A percentile compares a stretch with the other conserved stretches of the same genome.
Conservation (phyloP, 2,888 invertebrate genomes). For the Cactoblastis cactorum region DNA sequence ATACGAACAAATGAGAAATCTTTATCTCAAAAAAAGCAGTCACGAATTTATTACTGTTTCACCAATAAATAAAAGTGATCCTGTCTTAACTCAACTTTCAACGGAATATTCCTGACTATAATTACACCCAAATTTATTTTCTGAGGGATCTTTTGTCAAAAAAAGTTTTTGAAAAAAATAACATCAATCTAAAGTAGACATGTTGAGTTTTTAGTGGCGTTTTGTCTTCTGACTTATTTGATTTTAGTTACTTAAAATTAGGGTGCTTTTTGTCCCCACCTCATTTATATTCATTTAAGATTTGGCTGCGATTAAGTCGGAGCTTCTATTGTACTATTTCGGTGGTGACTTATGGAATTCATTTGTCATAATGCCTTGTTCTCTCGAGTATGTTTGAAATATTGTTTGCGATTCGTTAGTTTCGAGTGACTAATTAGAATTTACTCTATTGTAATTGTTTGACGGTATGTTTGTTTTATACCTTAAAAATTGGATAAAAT, state of each 20-base stretch:
- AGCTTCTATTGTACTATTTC: slow-evolving; percentile 56
- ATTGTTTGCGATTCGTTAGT: slow-evolving; percentile 42
- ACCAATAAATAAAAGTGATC: slow-evolving; percentile 56
- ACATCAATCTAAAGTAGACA: slow-evolving; percentile 57
- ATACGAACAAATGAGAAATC: not conserved
- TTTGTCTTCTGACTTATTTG: slow-evolving; percentile 53
- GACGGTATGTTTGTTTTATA: not conserved
- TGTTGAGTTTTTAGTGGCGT: slow-evolving; percentile 53
- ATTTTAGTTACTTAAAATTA: slow-evolving; percentile 41
- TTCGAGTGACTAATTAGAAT: not conserved
- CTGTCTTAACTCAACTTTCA: slow-evolving; percentile 62
- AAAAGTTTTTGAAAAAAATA: slow-evolving; percentile 37
- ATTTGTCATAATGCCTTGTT: slow-evolving; percentile 57
- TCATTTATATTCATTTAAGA: slow-evolving; percentile 50
- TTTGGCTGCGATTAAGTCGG: slow-evolving; percentile 52
- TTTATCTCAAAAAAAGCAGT: not conserved
- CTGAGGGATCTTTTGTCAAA: slow-evolving; percentile 38
- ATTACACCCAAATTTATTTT: slow-evolving; percentile 68
- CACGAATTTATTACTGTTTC: slow-evolving; percentile 29
- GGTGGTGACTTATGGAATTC: slow-evolving; percentile 37
- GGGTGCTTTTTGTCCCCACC: slow-evolving; percentile 49
- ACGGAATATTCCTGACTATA: slow-evolving; percentile 66
- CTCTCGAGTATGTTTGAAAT: slow-evolving; percentile 45
- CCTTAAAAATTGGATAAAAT: not conserved
- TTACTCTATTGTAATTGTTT: not conserved